Percentiles rank a stretch among this genome's conserved stretches.
Conservation (phyloP, 2,888 invertebrate species). For the Nomada flava region DNA sequence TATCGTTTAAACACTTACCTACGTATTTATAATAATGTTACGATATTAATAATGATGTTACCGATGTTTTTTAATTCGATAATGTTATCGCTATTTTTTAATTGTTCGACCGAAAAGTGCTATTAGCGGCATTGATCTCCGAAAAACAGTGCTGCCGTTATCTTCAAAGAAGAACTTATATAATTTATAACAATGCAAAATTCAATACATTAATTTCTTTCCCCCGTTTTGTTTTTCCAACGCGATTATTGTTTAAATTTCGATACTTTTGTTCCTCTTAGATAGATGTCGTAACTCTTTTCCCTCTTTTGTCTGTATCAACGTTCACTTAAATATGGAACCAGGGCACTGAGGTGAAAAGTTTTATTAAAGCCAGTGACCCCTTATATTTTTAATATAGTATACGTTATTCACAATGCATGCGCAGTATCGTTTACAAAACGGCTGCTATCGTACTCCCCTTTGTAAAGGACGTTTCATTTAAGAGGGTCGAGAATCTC, state of each 20-base stretch:
- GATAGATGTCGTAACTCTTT: slow-evolving; percentile 46
- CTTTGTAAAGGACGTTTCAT: slow-evolving; percentile 68
- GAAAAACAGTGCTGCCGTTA: slow-evolving; percentile 57
- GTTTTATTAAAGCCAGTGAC: slow-evolving; percentile 73
- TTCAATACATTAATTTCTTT: slow-evolving; percentile 21
- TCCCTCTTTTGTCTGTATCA: slow-evolving; percentile 45
- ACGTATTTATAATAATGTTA: slow-evolving; percentile 25
- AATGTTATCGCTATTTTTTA: slow-evolving; percentile 41
- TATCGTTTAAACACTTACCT: slow-evolving; percentile 33
- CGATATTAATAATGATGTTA: slow-evolving; percentile 9
- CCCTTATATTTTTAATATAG: slow-evolving; percentile 71
- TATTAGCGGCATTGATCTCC: slow-evolving; percentile 66
- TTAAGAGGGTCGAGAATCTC: slow-evolving; percentile 20
- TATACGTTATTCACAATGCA: slow-evolving; percentile 64
- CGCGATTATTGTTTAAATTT: slow-evolving; percentile 36
- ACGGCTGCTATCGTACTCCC: slow-evolving; percentile 43
- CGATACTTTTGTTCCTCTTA: slow-evolving; percentile 66
- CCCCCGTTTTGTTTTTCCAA: slow-evolving; percentile 28
- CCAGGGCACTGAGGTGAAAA: slow-evolving; percentile 61
- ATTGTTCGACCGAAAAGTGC: slow-evolving; percentile 64
- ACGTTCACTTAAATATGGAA: slow-evolving; percentile 67
- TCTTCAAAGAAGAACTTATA: slow-evolving; percentile 42
- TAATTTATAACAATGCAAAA: slow-evolving; percentile 38
- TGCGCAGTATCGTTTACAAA: slow-evolving; percentile 62
- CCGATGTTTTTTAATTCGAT: slow-evolving; percentile 14